Base-by-base conservation (phyloP, 2,888 invertebrate species). In the Tipula confusa region DNA sequence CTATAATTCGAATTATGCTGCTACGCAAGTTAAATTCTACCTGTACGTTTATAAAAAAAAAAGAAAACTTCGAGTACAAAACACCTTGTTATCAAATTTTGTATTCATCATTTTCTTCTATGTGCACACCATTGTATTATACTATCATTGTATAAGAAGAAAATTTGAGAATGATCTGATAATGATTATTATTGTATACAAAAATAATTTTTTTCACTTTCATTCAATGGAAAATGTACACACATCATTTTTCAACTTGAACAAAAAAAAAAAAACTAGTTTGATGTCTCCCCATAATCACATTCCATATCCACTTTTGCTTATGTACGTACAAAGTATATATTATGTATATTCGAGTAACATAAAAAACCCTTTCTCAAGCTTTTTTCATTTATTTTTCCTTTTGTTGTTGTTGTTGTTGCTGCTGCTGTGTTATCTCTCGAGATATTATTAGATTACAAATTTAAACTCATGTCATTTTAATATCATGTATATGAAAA, bases 191-290 rank as follows among this genome's bases (percentile, higher is more conserved):
- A 33, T 64, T 64, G 64, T 64, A 64, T 24, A 64, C 18, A 64
- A 64, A 64, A 43, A 9, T 64, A 64, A 64, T 24, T 64, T 64
- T 38, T 64, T 64, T 64, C 64, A 64, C 64, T 64, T 64, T 64
- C 64, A 64, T 64, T 64, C 24, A 64, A 64, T 64, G 64, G 24
- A 64, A 64, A 64, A 24, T 64, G 64, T 64, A 64, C 64, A 64
- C 64, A 64, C 64, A 64, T 64, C 64, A 64, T 64, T 64, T 64
- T 64, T 64, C 64, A 64, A 64, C 64, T 64, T 64, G 64, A 64
- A 64, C 64, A 64, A 18, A 64, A 64, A 64, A 43, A 33, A 43
- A 43, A 43, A 64, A 64, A 64, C 64, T 64, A 64, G 18, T 64
- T 64, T 64, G 24, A 64, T 64, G 24, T 64, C 24, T 64, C 64